phyloP scores from a whole-genome alignment of 2,113 vertebrate species.

The Caretta caretta region DNA sequence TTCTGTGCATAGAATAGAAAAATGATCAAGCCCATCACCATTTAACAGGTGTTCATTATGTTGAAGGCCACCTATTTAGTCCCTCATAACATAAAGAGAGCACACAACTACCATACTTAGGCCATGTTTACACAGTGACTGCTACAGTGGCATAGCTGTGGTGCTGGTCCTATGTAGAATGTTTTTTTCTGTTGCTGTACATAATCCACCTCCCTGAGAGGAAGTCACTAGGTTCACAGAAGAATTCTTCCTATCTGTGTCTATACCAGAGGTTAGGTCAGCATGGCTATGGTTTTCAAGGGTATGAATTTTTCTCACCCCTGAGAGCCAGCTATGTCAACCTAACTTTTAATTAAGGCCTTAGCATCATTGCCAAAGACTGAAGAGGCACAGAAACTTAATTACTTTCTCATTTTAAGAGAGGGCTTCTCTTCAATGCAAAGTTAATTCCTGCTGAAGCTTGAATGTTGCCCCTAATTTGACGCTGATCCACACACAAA shows the following conservation, averaged over 20 bases:
- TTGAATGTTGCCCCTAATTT: neutral
- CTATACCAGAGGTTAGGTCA: neutral
- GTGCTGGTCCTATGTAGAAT: no score
- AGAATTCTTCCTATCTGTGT: neutral
- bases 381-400: neutral
- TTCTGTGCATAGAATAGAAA: neutral
- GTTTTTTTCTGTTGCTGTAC: no score
- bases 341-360: neutral
- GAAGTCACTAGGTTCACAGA: neutral
- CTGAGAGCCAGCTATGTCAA: neutral
- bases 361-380: rapidly evolving
- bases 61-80: neutral
- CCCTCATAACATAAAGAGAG: neutral
- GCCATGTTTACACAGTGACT: no score
- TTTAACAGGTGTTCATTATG: neutral
- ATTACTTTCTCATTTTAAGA: neutral
- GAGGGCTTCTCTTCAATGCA: neutral
- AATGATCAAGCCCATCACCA: rapidly evolving
- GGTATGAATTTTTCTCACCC: neutral
- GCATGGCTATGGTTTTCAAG: neutral
- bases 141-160: no score
- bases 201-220: no score
- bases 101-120: no score
- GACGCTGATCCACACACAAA: neutral
- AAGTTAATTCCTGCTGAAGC: neutral